These are phyloP conservation scores for Bilobella aurantiaca DNA, from an alignment of 1,140 invertebrate genomes.

Conservation along the genomic window DNA sequence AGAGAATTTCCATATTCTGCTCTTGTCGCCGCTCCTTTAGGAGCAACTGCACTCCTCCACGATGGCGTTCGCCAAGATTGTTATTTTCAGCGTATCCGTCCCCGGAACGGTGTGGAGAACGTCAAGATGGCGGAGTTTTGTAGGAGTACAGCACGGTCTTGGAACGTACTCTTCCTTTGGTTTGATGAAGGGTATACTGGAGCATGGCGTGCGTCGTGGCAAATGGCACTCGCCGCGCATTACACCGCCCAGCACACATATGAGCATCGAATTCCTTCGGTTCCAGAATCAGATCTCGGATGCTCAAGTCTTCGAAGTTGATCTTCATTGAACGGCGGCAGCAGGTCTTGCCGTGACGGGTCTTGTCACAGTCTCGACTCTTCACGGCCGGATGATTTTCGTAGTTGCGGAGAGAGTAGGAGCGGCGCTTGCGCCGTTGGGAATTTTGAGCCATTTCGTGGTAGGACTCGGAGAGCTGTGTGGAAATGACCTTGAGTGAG, in stretches of 20 bases:
- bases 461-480: neutral
- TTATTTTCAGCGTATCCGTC: constrained; percentile 52
- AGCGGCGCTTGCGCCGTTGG: neutral
- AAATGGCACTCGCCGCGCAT: constrained; percentile 45
- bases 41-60: constrained; percentile 64
- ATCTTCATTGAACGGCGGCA: constrained; percentile 26
- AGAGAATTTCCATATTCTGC: too few relatives aligned
- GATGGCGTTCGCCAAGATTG: constrained; percentile 59
- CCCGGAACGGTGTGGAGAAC: constrained; percentile 51
- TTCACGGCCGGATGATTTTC: neutral
- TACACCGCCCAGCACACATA: constrained; percentile 60
- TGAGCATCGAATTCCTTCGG: constrained; percentile 61
- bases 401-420: neutral
- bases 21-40: constrained; percentile 42
- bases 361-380: constrained; percentile 22
- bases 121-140: constrained; percentile 54
- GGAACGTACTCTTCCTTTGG: constrained; percentile 46
- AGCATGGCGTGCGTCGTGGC: constrained; percentile 61
- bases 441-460: neutral
- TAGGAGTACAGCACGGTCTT: constrained; percentile 60
- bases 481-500: neutral
- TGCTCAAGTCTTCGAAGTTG: constrained; percentile 27
- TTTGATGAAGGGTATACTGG: constrained; percentile 53
- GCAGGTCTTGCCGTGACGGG: constrained; percentile 30
- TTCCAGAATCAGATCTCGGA: constrained; percentile 47